phyloP scores from a whole-genome alignment of 1,140 invertebrate genomes.

The Euglossa dilemma region DNA sequence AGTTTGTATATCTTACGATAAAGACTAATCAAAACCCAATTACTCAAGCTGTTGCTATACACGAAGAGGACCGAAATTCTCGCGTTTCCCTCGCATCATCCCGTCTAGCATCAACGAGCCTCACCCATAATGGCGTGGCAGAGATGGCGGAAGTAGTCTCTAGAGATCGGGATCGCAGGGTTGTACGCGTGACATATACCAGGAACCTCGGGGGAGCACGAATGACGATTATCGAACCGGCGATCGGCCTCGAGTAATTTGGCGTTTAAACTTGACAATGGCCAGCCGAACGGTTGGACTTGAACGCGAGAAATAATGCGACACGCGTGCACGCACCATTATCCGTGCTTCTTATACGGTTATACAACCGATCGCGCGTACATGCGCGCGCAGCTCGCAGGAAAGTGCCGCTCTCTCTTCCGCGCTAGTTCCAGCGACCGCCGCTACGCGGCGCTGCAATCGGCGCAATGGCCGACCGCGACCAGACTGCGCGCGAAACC shows the following conservation, averaged over 20 bases:
- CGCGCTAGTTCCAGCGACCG: slow-evolving; percentile 67
- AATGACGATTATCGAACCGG: slow-evolving; percentile 8
- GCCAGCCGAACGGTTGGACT: slow-evolving; percentile 71
- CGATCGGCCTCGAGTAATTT: slow-evolving; percentile 60
- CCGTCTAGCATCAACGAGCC: too few relatives aligned
- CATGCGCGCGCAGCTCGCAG: slow-evolving; percentile 31
- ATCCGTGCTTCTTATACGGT: slow-evolving; percentile 52
- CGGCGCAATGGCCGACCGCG: too few relatives aligned
- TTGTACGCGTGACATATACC: too few relatives aligned
- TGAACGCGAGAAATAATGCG: slow-evolving; percentile 72
- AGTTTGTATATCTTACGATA: too few relatives aligned
- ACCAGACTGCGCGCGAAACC: not conserved
- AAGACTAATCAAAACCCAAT: too few relatives aligned
- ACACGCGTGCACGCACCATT: slow-evolving; percentile 56
- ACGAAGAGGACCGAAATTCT: too few relatives aligned
- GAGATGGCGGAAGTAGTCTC: too few relatives aligned
- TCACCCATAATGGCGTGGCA: too few relatives aligned
- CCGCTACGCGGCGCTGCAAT: too few relatives aligned
- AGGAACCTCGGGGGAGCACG: not conserved
- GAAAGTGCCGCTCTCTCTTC: slow-evolving; percentile 69
- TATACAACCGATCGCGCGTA: slow-evolving; percentile 62
- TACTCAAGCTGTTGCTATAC: too few relatives aligned
- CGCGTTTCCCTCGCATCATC: too few relatives aligned
- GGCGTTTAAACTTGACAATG: slow-evolving; percentile 79
- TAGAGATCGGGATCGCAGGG: too few relatives aligned